Base-by-base conservation (phyloP, 92 coral and sea anemone species). In the Palythoa grandiflora region DNA sequence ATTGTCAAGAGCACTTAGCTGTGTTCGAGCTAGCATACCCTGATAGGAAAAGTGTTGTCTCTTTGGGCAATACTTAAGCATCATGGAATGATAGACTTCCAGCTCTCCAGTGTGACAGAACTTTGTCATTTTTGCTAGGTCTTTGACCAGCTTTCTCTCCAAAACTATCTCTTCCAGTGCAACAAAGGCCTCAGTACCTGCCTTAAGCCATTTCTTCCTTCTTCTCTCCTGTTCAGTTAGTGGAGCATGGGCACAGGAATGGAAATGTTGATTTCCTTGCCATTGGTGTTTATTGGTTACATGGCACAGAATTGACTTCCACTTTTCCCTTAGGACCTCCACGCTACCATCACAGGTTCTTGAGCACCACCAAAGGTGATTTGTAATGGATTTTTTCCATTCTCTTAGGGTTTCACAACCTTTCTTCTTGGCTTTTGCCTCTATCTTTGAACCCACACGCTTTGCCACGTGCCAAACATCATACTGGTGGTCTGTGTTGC, bases 1-100 rank as follows among this genome's bases (percentile, higher is more conserved):
- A 77, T 93, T 74, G 83, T 92, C 95, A 12, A 84, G 76, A 3
- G 94, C 94, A 17, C 91, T 85, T 40, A 91, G 87, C 73, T 92
- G 91, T 10, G 87, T 89, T 28, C 92, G 52, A 3, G 91, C 92
- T 8, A 86, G 44, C 92, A 86, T 92, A 50, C 91, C 91, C 6
- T 87, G 74, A 76, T 71, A 72, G 5, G 80, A 70, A 74, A 92
- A 92, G 83, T 92, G 94, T 71, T 85, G 88, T 68, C 89, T 63
- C 66, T 90, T 93, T 6, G 93, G 87, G 19, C 90, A 90, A 84
- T 89, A 92, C 83, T 89, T 92, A 1, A 86, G 72, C 38, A 80
- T 13, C 77, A 80, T 73, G 0, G 90, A 89, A 75, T 89, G 90
- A 37, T 89, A 91, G 0, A 91, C 94, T 15, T 91, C 89, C 1